Percentiles rank a stretch among this genome's conserved stretches.
These are phyloP conservation scores for Muscicapa comitata DNA, from an alignment of 2,797 vertebrate species.

Conservation along the genomic window DNA sequence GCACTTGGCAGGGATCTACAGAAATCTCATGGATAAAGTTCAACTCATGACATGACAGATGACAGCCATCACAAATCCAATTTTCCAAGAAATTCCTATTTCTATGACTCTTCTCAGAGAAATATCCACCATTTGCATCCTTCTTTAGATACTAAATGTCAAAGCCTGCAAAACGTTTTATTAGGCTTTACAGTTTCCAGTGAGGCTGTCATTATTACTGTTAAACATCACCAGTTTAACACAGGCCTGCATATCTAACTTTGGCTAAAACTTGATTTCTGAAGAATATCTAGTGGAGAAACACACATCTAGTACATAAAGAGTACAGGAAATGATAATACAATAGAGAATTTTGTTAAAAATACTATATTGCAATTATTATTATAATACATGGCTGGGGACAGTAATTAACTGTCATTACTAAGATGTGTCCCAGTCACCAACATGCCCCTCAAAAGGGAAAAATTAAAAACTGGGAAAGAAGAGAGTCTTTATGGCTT, in stretches of 20 bases:
- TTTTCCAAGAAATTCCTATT: background rate
- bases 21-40: background rate
- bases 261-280: background rate
- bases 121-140: background rate
- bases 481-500: background rate
- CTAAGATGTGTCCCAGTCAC: background rate
- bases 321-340: background rate
- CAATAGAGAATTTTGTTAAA: background rate
- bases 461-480: background rate
- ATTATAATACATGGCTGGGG: background rate
- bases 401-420: background rate
- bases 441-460: background rate
- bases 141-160: background rate
- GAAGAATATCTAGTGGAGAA: background rate
- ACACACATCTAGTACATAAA: background rate
- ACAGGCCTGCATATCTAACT: background rate
- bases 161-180: background rate
- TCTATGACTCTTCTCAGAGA: background rate
- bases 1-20: background rate
- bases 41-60: background rate
- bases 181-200: background rate
- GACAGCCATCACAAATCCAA: background rate
- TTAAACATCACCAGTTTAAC: background rate
- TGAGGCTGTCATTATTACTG: background rate
- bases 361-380: background rate